Base-by-base conservation (phyloP, 2,888 invertebrate genomes). In the Brachyopa scutellaris region DNA sequence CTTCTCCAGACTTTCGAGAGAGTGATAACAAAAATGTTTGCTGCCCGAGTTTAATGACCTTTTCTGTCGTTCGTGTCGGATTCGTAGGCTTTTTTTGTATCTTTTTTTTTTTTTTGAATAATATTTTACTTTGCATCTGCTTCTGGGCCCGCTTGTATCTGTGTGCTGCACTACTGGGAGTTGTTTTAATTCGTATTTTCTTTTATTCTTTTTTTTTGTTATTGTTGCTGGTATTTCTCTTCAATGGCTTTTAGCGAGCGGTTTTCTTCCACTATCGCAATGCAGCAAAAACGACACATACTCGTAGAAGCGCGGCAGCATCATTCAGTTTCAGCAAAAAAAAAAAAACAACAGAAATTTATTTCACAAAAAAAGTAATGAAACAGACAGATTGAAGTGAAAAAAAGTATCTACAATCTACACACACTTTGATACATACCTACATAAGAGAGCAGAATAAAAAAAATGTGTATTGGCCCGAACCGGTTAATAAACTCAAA, bases 401-500 rank as follows among this genome's bases (percentile, higher is more conserved):
- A 19, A 38, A 40, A 57, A 51, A 47, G 26, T 19, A 38, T 49
- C 55, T 66, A 29, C 21, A 36, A 11, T 40, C 51, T 70, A 19
- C 38, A 21, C 7, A 49, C 33, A 45, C 38, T 2, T 29, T 3
- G 42, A 2, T 62, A 36, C 21, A 29, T 33, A 47, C 42, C 23
- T 40, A 59, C 33, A 33, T 31, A 36, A 6, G 51, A 21, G 66
- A 36, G 42, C n/a, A 47, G 45, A 40, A 31, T 8, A 38, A 73
- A 66, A 55, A 78, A 78, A 72, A 61, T 61, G 51, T 74, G 80
- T 76, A 82, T 76, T 76, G 76, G 80, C 76, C 73, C 82, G 84
- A 88, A 89, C 88, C 88, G 88, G 88, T 88, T 89, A 87, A 88
- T 86, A 88, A 88, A 87, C 87, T 86, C 84, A 87, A 86, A 88